Conservation (phyloP, 2,113 vertebrate species). For the Coptodon bakossiorum region DNA sequence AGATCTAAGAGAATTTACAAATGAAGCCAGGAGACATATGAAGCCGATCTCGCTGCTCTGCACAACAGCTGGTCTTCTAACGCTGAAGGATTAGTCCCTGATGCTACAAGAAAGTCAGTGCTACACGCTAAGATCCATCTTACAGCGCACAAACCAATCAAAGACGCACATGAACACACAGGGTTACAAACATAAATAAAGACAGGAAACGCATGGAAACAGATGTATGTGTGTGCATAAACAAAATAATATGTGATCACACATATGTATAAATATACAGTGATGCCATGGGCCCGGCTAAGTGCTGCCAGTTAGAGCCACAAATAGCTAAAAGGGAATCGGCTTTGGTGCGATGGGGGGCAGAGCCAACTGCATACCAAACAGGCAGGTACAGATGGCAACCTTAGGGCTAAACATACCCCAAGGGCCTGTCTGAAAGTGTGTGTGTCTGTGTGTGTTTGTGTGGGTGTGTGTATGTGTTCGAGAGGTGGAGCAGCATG, state of each 20-base stretch:
- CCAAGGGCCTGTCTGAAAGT: conserved; percentile 1
- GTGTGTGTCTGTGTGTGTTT: not conserved
- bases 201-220: not conserved
- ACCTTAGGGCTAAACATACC: conserved; percentile 57
- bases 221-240: not conserved
- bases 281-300: not conserved
- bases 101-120: not conserved
- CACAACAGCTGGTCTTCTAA: conserved; percentile 9
- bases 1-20: not conserved
- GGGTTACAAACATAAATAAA: not conserved
- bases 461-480: not conserved
- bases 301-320: not conserved
- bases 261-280: not conserved
- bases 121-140: not conserved
- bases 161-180: not conserved
- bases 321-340: conserved; percentile 5
- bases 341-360: conserved; percentile 6
- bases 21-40: not conserved
- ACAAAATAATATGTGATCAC: not conserved
- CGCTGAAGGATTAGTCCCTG: conserved; percentile 4
- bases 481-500: not conserved
- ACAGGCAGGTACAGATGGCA: conserved; percentile 61
- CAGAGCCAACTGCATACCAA: conserved; percentile 49
- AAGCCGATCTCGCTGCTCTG: not conserved
- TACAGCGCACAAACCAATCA: not conserved